Percentiles rank a stretch among this genome's conserved stretches.
phyloP scores from a whole-genome alignment of 2,797 vertebrate species.

The Sebastes steindachneri region DNA sequence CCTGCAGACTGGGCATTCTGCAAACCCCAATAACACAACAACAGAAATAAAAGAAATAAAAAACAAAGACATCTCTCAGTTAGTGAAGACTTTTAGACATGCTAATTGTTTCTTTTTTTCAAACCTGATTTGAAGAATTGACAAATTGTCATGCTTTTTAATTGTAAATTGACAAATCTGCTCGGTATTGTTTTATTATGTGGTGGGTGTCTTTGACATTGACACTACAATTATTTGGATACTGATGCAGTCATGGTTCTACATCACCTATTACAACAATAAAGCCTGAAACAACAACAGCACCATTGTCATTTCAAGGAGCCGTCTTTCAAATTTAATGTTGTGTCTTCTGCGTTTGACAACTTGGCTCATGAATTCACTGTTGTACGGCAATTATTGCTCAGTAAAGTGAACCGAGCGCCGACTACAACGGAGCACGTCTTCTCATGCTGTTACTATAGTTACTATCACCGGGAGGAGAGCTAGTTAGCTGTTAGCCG shows the following conservation, averaged over 20 bases:
- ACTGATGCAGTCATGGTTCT: not conserved
- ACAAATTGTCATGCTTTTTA: not conserved
- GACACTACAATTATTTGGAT: slow-evolving; percentile 2
- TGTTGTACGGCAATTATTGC: not conserved
- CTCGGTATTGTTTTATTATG: not conserved
- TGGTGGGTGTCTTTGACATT: not conserved
- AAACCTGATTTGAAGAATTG: not conserved
- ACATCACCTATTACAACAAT: not conserved
- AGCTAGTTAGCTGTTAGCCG: not conserved
- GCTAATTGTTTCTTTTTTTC: not conserved
- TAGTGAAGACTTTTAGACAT: not conserved
- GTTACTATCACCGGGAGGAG: not conserved
- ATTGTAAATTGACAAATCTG: not conserved
- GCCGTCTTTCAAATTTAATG: not conserved
- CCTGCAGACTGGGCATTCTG: not conserved
- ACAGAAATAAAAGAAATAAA: not conserved
- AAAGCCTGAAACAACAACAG: not conserved
- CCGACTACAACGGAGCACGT: not conserved
- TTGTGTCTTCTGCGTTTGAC: not conserved
- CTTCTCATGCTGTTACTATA: not conserved
- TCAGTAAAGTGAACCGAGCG: not conserved
- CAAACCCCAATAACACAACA: not conserved
- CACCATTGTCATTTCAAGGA: not conserved
- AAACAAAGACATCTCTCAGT: not conserved
- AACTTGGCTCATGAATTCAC: not conserved